Evolutionary conservation across 2,888 invertebrate genomes (phyloP).

Genomic region (Neoascia interrupta): DNA sequence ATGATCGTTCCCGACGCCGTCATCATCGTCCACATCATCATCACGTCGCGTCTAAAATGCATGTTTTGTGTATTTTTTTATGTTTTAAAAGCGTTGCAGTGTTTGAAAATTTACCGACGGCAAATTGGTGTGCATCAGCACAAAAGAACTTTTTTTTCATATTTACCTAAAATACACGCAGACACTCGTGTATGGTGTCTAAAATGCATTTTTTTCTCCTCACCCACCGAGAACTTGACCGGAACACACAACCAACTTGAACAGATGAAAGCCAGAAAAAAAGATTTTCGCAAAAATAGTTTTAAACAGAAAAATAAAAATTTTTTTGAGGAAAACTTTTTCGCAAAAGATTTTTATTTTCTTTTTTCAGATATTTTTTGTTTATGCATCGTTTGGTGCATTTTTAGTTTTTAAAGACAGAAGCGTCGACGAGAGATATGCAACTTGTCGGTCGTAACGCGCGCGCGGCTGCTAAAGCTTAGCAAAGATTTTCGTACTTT

Average conservation of each 20-base stretch:
- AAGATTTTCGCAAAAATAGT: slow-evolving; percentile 63
- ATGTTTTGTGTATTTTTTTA: slow-evolving; percentile 7
- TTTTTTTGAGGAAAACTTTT: slow-evolving; percentile 33
- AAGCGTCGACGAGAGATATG: slow-evolving; percentile 7
- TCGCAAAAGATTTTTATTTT: slow-evolving; percentile 32
- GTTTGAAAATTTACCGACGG: slow-evolving; percentile 40
- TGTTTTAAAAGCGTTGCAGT: slow-evolving; percentile 26
- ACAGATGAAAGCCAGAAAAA: slow-evolving; percentile 60
- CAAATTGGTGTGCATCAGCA: slow-evolving; percentile 47
- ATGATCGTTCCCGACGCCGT: slow-evolving; percentile 59
- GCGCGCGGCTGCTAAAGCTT: slow-evolving; percentile 47
- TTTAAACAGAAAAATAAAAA: slow-evolving; percentile 34
- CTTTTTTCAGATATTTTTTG: slow-evolving; percentile 44
- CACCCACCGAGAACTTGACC: slow-evolving; percentile 69
- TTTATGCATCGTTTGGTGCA: slow-evolving; percentile 65
- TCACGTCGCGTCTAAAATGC: slow-evolving; percentile 10
- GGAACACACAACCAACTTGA: slow-evolving; percentile 57
- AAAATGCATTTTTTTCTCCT: slow-evolving; percentile 39
- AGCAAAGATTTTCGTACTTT: slow-evolving; percentile 33
- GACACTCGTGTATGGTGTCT: slow-evolving; percentile 41
- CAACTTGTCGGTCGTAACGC: slow-evolving; percentile 34
- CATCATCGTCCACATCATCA: slow-evolving; percentile 24
- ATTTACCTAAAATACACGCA: slow-evolving; percentile 54
- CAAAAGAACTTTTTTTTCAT: background rate
- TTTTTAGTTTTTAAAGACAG: slow-evolving; percentile 56